Conservation (phyloP, 2,797 vertebrate genomes). For the Anguilla pacifica region DNA sequence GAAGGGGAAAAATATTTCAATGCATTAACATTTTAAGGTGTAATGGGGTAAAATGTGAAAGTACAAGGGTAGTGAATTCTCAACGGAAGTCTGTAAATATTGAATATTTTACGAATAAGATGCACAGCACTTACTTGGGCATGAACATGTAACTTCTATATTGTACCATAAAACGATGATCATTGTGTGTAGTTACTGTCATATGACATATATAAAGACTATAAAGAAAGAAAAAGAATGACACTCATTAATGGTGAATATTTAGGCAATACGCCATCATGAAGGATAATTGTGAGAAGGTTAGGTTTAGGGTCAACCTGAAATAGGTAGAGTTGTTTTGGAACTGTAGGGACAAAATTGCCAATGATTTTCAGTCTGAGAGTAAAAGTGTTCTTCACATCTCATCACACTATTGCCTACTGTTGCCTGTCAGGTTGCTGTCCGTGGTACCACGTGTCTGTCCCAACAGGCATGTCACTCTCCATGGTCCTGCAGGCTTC, state of each 20-base stretch:
- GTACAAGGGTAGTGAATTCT: neutral
- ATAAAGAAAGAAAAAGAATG: neutral
- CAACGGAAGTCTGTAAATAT: too few relatives aligned
- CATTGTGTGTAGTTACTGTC: neutral
- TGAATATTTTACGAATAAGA: too few relatives aligned
- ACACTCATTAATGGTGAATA: neutral
- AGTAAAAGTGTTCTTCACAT: too few relatives aligned
- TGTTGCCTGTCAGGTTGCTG: neutral
- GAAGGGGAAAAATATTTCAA: neutral
- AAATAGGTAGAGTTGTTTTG: neutral
- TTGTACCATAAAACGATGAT: neutral
- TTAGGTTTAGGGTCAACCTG: neutral
- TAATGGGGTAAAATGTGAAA: neutral
- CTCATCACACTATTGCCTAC: neutral
- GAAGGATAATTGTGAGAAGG: neutral
- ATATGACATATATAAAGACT: neutral
- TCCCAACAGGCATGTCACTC: neutral
- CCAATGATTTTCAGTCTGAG: neutral
- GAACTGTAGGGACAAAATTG: neutral
- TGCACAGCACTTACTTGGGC: too few relatives aligned
- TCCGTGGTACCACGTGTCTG: neutral
- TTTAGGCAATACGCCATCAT: neutral
- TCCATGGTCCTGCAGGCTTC: neutral
- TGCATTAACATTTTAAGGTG: too few relatives aligned
- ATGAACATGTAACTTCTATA: too few relatives aligned